Evolutionary conservation across 2,113 vertebrate genomes (phyloP).

Genomic region (Mionectes macconnelli): DNA sequence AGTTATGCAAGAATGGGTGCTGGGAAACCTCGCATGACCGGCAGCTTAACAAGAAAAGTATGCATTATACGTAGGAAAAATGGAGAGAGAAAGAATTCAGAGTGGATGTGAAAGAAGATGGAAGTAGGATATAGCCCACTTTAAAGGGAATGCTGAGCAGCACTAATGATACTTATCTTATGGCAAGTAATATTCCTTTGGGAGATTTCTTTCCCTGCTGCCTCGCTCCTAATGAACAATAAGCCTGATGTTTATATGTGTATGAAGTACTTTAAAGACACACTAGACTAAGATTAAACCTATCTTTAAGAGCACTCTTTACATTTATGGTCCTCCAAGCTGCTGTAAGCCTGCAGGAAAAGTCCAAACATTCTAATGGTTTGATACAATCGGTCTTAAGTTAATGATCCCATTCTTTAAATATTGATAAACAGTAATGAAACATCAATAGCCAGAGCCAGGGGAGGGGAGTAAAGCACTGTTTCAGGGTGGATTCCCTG

Average conservation of each 20-base stretch:
- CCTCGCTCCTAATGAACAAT: conserved; percentile 35
- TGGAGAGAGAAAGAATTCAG: neutral
- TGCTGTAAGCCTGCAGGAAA: conserved; percentile 15
- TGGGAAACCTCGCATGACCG: accelerated
- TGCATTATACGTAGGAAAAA: neutral
- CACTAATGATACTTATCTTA: conserved; percentile 21
- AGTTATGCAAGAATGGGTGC: neutral
- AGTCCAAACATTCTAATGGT: neutral
- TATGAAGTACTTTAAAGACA: conserved; percentile 14
- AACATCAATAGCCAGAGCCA: neutral
- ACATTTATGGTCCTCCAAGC: conserved; percentile 14
- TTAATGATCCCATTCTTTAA: conserved; percentile 30
- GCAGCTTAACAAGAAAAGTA: neutral
- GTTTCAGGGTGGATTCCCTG: neutral
- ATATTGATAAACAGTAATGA: conserved; percentile 15
- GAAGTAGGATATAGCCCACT: neutral
- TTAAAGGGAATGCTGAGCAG: conserved; percentile 14
- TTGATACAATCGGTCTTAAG: neutral
- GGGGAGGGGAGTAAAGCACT: neutral
- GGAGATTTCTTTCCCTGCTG: neutral
- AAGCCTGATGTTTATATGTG: conserved; percentile 22
- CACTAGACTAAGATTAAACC: conserved; percentile 34
- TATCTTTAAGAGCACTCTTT: conserved; percentile 35
- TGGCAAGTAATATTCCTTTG: conserved; percentile 26
- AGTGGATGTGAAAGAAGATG: neutral